Evolutionary conservation across 2,888 invertebrate genomes (phyloP), one percentile per base, ranked within the genome.

Genomic region (Cryptus armator): DNA sequence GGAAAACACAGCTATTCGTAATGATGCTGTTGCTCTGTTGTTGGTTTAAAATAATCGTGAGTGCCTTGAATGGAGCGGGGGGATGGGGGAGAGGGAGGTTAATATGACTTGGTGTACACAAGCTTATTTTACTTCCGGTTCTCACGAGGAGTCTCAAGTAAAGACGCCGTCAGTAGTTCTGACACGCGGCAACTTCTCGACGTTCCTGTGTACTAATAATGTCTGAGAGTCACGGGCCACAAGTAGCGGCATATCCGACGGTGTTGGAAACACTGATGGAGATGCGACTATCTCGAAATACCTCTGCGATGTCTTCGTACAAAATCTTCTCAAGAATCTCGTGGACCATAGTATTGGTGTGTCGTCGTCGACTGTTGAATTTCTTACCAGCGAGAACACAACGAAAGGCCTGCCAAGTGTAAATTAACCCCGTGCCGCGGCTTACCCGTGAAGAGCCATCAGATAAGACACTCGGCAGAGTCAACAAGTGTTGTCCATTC

Each of bases 401-500:
- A 53, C 43, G 19, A 64, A 76, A 80, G 64, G 46, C 19, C 71
- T n/a, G 62, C 68, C 81, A 79, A 76, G 84, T 81, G 81, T 76
- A 84, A 87, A 86, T 85, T 86, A 24, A 82, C 70, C 79, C 59
- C 70, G 48, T 48, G 75, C 62, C 74, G 64, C 77, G 81, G 70
- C 78, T 68, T 59, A 29, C 77, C 16, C 32, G 51, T 37, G 86
- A 74, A 66, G 64, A 71, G 24, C 85, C 86, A 90, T 90, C 88
- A 89, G 89, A 90, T 89, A 90, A 89, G 86, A 84, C 78, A 14
- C 37, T 48, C 64, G 3, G 76, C 71, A 83, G 86, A 89, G 89
- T 88, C 88, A 89, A 89, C 89, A 89, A 89, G 89, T 59, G 59
- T 88, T 89, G 90, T 88, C 88, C 87, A 84, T 88, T 87, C 80